A percentile compares a stretch with the other conserved stretches of the same genome.
phyloP scores from a whole-genome alignment of 2,113 vertebrate species.

The Galemys pyrenaicus region DNA sequence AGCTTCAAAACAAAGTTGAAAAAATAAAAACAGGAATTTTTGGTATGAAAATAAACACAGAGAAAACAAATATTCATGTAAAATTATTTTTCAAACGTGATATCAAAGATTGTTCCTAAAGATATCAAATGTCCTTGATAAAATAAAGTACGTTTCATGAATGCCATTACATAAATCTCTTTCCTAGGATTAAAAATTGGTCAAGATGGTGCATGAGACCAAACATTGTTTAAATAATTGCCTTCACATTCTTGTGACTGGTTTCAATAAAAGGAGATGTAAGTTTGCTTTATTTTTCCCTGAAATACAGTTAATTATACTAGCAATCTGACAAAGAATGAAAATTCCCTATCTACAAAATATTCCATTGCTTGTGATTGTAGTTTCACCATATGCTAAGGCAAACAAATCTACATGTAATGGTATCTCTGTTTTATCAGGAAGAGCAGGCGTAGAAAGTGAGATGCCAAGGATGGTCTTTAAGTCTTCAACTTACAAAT shows the following conservation, averaged over 20 bases:
- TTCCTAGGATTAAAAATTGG: neutral
- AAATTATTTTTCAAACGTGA: neutral
- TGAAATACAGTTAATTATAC: neutral
- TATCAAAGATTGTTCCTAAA: neutral
- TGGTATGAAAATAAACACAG: neutral
- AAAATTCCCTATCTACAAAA: neutral
- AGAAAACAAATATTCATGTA: neutral
- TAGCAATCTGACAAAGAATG: neutral
- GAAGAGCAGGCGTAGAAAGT: neutral
- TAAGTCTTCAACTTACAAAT: neutral
- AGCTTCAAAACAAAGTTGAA: neutral
- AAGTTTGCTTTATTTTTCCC: neutral
- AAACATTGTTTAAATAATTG: neutral
- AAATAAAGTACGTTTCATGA: neutral
- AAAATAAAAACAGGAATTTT: neutral
- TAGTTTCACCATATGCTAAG: neutral
- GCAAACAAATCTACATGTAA: neutral
- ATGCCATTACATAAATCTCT: neutral
- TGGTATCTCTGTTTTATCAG: neutral
- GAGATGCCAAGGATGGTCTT: neutral
- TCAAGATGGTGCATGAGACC: neutral
- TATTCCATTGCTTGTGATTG: neutral
- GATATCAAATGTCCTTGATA: neutral
- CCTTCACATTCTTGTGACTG: neutral
- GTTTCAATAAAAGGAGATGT: neutral